A percentile compares a stretch with the other conserved stretches of the same genome.
Conservation (phyloP, 2,113 vertebrate genomes). For the Atlantisia rogersi region DNA sequence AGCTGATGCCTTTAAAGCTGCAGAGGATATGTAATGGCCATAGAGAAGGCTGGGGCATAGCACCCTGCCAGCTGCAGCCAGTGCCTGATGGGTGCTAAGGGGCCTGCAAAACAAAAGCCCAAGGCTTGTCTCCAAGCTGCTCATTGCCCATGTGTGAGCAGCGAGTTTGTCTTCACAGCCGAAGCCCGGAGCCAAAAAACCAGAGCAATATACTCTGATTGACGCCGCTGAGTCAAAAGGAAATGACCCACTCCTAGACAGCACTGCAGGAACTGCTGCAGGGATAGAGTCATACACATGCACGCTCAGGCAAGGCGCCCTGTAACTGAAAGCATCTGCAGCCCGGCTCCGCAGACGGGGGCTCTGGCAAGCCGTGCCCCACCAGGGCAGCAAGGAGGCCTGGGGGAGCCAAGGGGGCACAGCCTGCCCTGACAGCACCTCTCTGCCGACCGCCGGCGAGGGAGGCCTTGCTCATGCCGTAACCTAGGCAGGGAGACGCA, state of each 20-base stretch:
- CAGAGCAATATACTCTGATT: not conserved
- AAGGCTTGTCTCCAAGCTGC: not conserved
- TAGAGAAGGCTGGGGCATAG: not conserved
- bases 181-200: not conserved
- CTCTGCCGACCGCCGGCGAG: not conserved
- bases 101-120: not conserved
- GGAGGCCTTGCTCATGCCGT: not conserved
- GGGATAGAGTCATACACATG: not conserved
- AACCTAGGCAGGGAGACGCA: not conserved
- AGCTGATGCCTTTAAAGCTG: not conserved
- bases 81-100: not conserved
- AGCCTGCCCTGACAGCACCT: not conserved
- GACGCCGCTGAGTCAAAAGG: constrained; percentile 40
- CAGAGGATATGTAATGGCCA: not conserved
- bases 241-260: constrained; percentile 4
- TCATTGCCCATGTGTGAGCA: not conserved
- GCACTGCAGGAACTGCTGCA: not conserved
- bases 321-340: not conserved
- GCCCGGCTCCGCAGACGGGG: not conserved
- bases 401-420: not conserved
- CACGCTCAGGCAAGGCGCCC: not conserved
- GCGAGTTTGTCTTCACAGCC: not conserved
- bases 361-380: not conserved
- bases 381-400: not conserved
- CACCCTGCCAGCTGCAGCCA: not conserved